Evolutionary conservation across 1,140 invertebrate genomes (phyloP), one percentile per base, ranked within the genome.

Genomic region (Solenopsis fugax): DNA sequence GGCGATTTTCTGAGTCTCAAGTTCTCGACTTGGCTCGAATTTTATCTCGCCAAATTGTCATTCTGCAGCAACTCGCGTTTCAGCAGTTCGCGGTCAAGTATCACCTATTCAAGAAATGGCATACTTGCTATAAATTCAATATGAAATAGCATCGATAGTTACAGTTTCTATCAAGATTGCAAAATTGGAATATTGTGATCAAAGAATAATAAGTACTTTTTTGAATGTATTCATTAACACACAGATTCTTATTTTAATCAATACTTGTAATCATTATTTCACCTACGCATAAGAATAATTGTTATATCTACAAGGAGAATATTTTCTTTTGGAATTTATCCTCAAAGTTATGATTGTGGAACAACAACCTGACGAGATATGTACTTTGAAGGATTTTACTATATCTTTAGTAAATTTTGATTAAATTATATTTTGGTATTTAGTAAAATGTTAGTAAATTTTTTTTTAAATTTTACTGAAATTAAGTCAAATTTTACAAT

Each of bases 31-130:
- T 81, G 64, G 65, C 64, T 56, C 52, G 48, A 48, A 80, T 80
- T 81, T 71, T 81, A 58, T 81, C 65, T 81, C 65, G 64, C 56
- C 50, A 41, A 65, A 65, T n/a, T 80, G 48, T 80, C 77, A 71
- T 9, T 37, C 21, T 71, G 37, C 29, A 50, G 62, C 21, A 41
- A 64, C n/a, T 64, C 48, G 48, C 45, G 29, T 52, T 65, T 18
- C n/a, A 65, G 1, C 37, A 45, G 2, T 80, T 80, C 13, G 64
- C 50, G 21, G 21, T 71, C 65, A 45, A 64, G 58, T 50, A 21
- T 77, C 45, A n/a, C 34, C n/a, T 56, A 56, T 21, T 21, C 18
- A 18, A 65, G 3, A 64, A 18, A 7, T 52, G 41, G 7, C 18
- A 69, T 2, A 52, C 24, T 16, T n/a, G 7, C 18, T 37, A 72